Base-by-base conservation (phyloP, 2,888 invertebrate genomes). In the Cybosia mesomella region DNA sequence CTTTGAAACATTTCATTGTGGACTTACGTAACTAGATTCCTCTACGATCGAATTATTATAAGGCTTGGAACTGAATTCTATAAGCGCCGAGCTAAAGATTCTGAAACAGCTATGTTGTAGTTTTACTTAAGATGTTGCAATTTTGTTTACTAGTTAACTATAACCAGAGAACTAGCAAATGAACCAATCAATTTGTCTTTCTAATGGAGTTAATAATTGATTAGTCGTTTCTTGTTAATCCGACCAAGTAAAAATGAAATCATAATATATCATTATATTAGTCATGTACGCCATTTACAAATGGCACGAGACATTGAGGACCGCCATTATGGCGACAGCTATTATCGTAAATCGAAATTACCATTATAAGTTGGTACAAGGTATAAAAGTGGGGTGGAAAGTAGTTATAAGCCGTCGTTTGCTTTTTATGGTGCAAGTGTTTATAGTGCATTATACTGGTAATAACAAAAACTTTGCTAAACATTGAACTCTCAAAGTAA, bases 331-430 rank as follows among this genome's bases (percentile, higher is more conserved):
- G 75, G 66, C 76, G 71, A 69, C 65, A 64, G 80, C 85, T 80
- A 88, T 88, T 87, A 88, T 87, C 90, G 85, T 89, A 88, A 88
- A 89, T 89, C 85, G 85, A 87, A 89, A 88, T 89, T 85, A 88
- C 83, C 74, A 77, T 82, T 83, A 83, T 76, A 81, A 72, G 70
- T 66, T 71, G 76, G 79, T 65, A 32, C 74, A 85, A 85, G 85
- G 66, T 66, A 79, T 66, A 73, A 81, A 80, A 80, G 73, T 66
- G 67, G 55, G 67, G 73, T 73, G 73, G 60, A 67, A 73, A 73
- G 57, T 60, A 43, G 53, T 36, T 21, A 21, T 13, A 9, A n/a
- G n/a, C 49, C n/a, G 49, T 63, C n/a, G 34, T 63, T 34, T 55
- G 49, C 54, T 55, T 34, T 49, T 32, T 34, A 34, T 53, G 49